Conservation (phyloP, 2,113 vertebrate genomes). For the Toxotes jaculatrix region DNA sequence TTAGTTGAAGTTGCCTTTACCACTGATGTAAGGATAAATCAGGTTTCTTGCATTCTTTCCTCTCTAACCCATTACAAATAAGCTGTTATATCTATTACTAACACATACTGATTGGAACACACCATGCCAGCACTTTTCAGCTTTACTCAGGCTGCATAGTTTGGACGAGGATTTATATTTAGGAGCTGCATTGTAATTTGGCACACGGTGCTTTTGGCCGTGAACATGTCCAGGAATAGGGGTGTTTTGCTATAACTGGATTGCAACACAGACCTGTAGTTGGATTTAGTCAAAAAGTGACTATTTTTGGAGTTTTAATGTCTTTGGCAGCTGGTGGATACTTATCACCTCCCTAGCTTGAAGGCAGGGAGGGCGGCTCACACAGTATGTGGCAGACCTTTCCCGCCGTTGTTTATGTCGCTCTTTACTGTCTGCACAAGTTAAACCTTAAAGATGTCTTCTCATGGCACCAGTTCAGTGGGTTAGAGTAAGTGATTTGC, state of each 20-base stretch:
- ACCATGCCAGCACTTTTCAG: conserved; percentile 45
- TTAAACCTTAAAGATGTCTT: conserved; percentile 56
- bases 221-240: conserved; percentile 39
- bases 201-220: conserved; percentile 49
- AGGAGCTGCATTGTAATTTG: conserved; percentile 57
- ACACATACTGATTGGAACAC: conserved; percentile 47
- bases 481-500: conserved; percentile 69
- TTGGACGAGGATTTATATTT: conserved; percentile 58
- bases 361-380: conserved; percentile 52
- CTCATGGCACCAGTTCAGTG: conserved; percentile 48
- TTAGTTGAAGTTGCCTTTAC: conserved; percentile 47
- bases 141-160: conserved; percentile 39
- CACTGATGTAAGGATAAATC: conserved; percentile 60
- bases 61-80: conserved; percentile 50
- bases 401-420: conserved; percentile 61
- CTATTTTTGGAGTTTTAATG: conserved; percentile 76
- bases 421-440: conserved; percentile 69
- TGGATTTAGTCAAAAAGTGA: conserved; percentile 62
- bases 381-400: conserved; percentile 66
- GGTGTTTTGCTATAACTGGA: conserved; percentile 51
- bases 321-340: conserved; percentile 62
- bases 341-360: conserved; percentile 66
- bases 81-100: conserved; percentile 53
- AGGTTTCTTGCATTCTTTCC: conserved; percentile 57
- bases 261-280: conserved; percentile 52